Percentiles rank a stretch among this genome's conserved stretches.
Conservation (phyloP, 2,888 invertebrate species). For the Cryptophagus acutangulus region DNA sequence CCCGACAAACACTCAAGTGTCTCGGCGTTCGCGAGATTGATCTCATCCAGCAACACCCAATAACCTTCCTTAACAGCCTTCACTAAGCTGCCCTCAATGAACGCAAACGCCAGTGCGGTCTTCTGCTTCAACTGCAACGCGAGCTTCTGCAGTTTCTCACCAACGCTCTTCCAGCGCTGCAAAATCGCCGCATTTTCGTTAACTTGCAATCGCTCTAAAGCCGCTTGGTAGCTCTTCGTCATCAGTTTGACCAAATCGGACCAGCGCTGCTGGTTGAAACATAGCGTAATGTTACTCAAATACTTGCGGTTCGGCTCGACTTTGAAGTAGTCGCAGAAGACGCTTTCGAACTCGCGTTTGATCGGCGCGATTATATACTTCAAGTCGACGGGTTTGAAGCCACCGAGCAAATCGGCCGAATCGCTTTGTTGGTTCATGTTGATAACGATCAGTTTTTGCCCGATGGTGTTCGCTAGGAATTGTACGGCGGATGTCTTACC, state of each 20-base stretch:
- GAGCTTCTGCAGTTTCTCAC: conserved; percentile 64
- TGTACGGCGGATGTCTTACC: conserved; percentile 97
- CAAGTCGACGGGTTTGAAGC: conserved; percentile 93
- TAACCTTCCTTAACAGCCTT: conserved; percentile 86
- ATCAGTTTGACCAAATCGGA: conserved; percentile 67
- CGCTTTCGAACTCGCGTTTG: conserved; percentile 65
- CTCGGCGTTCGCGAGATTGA: conserved; percentile 95
- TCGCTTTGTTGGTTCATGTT: conserved; percentile 99
- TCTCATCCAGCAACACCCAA: conserved; percentile 97
- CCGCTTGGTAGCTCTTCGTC: conserved; percentile 67
- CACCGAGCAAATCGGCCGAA: conserved; percentile 92
- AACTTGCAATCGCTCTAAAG: conserved; percentile 52
- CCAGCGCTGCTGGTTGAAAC: conserved; percentile 71
- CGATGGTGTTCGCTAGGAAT: conserved; percentile 77
- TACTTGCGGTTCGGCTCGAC: conserved; percentile 77
- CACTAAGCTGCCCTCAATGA: conserved; percentile 90
- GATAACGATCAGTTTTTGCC: conserved; percentile 83
- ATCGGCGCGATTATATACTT: conserved; percentile 78
- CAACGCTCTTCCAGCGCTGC: conserved; percentile 60
- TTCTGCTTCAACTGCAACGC: conserved; percentile 69
- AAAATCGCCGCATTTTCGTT: conserved; percentile 15
- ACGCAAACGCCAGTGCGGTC: conserved; percentile 77
- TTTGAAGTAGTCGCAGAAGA: conserved; percentile 76
- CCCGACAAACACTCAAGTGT: conserved; percentile 92
- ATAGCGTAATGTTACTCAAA: conserved; percentile 71